Evolutionary conservation across 2,888 invertebrate genomes (phyloP).

Genomic region (Elgonia sp.): DNA sequence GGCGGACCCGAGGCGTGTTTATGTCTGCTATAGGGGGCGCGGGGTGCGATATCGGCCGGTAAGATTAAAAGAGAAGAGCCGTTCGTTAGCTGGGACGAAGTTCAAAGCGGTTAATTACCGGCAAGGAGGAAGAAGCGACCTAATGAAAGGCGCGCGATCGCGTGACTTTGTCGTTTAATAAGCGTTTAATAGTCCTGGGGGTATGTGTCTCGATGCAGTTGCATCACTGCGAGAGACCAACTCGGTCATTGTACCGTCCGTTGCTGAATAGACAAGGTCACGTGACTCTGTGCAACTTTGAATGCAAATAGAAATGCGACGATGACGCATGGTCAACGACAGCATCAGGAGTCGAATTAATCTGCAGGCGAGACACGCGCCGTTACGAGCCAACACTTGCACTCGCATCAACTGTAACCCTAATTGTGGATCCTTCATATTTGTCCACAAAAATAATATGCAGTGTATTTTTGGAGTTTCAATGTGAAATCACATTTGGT

Average conservation of each 20-base stretch:
- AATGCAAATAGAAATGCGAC: conserved; percentile 9
- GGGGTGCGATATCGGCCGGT: conserved; percentile 9
- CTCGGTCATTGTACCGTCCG: conserved; percentile 23
- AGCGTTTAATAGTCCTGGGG: conserved; percentile 27
- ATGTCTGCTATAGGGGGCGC: conserved; percentile 3
- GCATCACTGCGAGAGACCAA: conserved; percentile 18
- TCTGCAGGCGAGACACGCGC: not conserved
- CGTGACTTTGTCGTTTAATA: conserved; percentile 42
- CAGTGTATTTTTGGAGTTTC: too few species aligned
- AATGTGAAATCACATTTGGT: too few species aligned
- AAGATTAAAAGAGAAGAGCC: conserved; percentile 49
- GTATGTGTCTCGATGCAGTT: conserved; percentile 6
- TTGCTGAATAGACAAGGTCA: conserved; percentile 16
- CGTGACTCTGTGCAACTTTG: conserved; percentile 17
- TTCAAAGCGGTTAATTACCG: conserved; percentile 54
- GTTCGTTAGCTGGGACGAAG: conserved; percentile 44
- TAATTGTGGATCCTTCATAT: not conserved
- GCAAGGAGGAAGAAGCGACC: not conserved
- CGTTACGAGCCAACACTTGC: conserved; percentile 6
- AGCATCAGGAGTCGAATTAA: conserved; percentile 1
- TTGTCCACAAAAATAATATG: too few species aligned
- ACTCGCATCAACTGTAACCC: not conserved
- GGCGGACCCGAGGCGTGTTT: too few species aligned
- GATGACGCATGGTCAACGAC: conserved; percentile 14
- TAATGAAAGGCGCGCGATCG: conserved; percentile 51